Conservation (phyloP, 2,888 invertebrate species). For the Adineta ricciae region DNA sequence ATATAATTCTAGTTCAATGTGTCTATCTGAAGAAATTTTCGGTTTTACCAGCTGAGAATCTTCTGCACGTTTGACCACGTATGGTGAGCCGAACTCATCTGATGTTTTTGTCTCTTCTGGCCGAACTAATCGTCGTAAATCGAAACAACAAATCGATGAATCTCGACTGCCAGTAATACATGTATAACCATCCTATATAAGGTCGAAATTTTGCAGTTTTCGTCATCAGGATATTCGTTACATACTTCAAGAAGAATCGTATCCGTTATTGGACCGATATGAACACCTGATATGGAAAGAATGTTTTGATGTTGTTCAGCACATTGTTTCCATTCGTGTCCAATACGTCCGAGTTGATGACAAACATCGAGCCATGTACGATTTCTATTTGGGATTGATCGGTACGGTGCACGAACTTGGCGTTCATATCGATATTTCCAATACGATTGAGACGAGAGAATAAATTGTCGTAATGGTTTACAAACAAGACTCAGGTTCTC, state of each 20-base stretch:
- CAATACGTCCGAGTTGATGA: background rate
- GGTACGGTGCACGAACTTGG: background rate
- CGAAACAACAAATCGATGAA: background rate
- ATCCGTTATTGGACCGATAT: background rate
- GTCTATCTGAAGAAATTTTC: background rate
- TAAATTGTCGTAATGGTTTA: background rate
- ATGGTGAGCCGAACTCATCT: background rate
- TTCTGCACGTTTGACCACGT: background rate
- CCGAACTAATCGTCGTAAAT: background rate
- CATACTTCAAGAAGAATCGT: background rate
- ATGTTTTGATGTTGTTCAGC: slow-evolving; percentile 9
- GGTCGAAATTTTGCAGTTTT: background rate
- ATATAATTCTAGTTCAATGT: background rate
- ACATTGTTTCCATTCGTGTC: background rate
- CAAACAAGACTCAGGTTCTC: background rate
- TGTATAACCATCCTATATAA: background rate
- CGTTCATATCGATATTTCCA: slow-evolving; percentile 19
- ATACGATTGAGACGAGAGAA: background rate
- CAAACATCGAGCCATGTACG: background rate
- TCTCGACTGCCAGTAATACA: background rate
- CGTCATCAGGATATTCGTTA: too few relatives aligned
- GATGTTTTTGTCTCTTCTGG: background rate
- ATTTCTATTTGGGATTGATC: background rate
- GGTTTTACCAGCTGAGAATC: background rate
- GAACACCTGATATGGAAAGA: background rate